A percentile compares a stretch with the other conserved stretches of the same genome.
These are phyloP conservation scores for Malthinus seriepunctatus DNA, from an alignment of 2,888 invertebrate genomes.

Conservation along the genomic window DNA sequence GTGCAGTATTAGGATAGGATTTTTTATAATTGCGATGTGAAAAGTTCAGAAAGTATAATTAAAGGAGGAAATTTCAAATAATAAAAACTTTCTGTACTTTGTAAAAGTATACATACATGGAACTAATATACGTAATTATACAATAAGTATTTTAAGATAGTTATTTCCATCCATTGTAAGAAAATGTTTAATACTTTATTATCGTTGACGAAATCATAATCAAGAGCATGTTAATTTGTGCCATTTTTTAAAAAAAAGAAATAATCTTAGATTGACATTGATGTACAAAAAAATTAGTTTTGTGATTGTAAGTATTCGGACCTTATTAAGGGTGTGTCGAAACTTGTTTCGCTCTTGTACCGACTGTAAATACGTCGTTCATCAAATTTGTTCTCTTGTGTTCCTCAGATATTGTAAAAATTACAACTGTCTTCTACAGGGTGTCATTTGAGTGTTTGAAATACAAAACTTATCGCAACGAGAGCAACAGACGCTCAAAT, in stretches of 20 bases:
- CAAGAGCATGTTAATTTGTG: conserved; percentile 30
- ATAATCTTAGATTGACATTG: conserved; percentile 30
- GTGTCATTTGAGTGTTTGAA: too few relatives aligned
- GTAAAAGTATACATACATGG: conserved; percentile 48
- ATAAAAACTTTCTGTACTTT: conserved; percentile 24
- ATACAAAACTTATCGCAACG: too few relatives aligned
- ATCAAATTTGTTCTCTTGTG: too few relatives aligned
- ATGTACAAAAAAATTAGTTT: conserved; percentile 1
- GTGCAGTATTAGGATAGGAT: conserved; percentile 39
- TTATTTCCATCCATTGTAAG: conserved; percentile 31
- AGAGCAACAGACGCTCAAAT: too few relatives aligned
- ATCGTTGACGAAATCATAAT: conserved; percentile 26
- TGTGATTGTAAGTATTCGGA: too few relatives aligned
- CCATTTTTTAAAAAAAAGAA: conserved; percentile 27
- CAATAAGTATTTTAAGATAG: conserved; percentile 36
- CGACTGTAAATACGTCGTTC: too few relatives aligned
- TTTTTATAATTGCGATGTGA: conserved; percentile 21
- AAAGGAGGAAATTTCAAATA: background rate
- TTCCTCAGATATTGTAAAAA: too few relatives aligned
- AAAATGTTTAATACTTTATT: conserved; percentile 24
- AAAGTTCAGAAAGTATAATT: conserved; percentile 17
- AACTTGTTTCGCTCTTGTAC: too few relatives aligned
- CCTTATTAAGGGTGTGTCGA: too few relatives aligned
- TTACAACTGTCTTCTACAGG: too few relatives aligned
- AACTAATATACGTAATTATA: conserved; percentile 53